These are phyloP conservation scores for Drosophila prolongata DNA, from an alignment of 2,888 invertebrate genomes.

Conservation along the genomic window DNA sequence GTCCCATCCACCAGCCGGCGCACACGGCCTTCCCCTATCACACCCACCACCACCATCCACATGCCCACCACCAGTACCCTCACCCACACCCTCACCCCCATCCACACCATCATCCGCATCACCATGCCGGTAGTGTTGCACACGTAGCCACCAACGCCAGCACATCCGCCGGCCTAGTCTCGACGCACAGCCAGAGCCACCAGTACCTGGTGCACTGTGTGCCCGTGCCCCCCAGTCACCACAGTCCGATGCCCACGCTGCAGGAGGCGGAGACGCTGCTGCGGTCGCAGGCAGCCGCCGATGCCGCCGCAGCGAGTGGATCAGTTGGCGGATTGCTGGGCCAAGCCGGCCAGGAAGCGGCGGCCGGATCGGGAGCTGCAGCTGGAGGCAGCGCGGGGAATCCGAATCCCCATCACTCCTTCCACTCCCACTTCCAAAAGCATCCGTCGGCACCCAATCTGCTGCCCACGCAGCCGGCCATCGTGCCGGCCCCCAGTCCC, in stretches of 20 bases:
- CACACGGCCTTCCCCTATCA: conserved; percentile 61
- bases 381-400: conserved; percentile 16
- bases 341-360: conserved; percentile 26
- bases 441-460: conserved; percentile 82
- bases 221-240: conserved; percentile 81
- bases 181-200: conserved; percentile 82
- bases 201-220: conserved; percentile 83
- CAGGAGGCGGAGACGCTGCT: conserved; percentile 77
- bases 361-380: conserved; percentile 42
- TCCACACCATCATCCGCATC: conserved; percentile 46
- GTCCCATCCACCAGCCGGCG: conserved; percentile 61
- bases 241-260: conserved; percentile 82
- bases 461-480: conserved; percentile 70
- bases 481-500: conserved; percentile 74
- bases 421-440: conserved; percentile 82
- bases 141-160: conserved; percentile 77
- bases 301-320: conserved; percentile 44
- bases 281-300: conserved; percentile 65
- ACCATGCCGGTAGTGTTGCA: conserved; percentile 76
- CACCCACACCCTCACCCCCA: conserved; percentile 43
- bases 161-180: conserved; percentile 74
- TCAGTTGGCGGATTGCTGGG: conserved; percentile 16
- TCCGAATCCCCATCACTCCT: conserved; percentile 54
- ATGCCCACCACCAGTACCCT: conserved; percentile 28
- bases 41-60: conserved; percentile 37